phyloP scores from a whole-genome alignment of 1,140 invertebrate species.

The Monochamus saltuarius region DNA sequence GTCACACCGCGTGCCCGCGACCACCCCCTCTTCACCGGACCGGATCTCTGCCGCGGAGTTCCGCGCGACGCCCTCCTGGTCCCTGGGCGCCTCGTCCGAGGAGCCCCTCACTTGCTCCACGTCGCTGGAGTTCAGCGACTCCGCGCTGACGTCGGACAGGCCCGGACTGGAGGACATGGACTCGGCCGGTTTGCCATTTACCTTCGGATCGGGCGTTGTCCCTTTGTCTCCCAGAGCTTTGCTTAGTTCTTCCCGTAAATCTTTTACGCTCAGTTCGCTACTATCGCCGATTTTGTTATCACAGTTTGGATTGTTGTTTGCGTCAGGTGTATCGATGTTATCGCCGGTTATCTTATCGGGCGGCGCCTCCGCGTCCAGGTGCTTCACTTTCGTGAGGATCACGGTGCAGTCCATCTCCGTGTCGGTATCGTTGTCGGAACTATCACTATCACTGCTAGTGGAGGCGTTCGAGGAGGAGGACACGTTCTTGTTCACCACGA shows the following conservation, averaged over 20 bases:
- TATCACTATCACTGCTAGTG: conserved; percentile 55
- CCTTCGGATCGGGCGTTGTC: neutral
- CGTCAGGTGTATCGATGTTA: neutral
- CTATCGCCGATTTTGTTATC: conserved; percentile 21
- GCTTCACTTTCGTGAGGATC: conserved; percentile 44
- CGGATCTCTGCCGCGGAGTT: conserved; percentile 41
- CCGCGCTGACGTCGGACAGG: conserved; percentile 42
- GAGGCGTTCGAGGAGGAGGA: conserved; percentile 56
- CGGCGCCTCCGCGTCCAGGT: conserved; percentile 19
- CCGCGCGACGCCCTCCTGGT: conserved; percentile 16
- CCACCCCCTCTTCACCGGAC: conserved; percentile 32
- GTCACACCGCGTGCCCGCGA: conserved; percentile 28
- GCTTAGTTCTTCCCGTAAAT: neutral
- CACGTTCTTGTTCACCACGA: conserved; percentile 70
- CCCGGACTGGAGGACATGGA: conserved; percentile 40
- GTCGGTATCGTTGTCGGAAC: conserved; percentile 58
- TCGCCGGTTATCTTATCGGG: neutral
- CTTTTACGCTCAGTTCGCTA: no score
- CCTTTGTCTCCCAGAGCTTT: neutral
- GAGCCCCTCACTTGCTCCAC: conserved; percentile 28
- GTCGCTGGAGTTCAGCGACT: conserved; percentile 44
- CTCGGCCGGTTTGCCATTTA: conserved; percentile 1
- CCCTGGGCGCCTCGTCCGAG: conserved; percentile 20
- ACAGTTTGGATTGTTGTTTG: conserved; percentile 15
- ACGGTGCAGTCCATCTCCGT: conserved; percentile 53